Percentiles rank a stretch among this genome's conserved stretches.
phyloP scores from a whole-genome alignment of 2,797 vertebrate genomes.

The Gadopsis bispinosus region DNA sequence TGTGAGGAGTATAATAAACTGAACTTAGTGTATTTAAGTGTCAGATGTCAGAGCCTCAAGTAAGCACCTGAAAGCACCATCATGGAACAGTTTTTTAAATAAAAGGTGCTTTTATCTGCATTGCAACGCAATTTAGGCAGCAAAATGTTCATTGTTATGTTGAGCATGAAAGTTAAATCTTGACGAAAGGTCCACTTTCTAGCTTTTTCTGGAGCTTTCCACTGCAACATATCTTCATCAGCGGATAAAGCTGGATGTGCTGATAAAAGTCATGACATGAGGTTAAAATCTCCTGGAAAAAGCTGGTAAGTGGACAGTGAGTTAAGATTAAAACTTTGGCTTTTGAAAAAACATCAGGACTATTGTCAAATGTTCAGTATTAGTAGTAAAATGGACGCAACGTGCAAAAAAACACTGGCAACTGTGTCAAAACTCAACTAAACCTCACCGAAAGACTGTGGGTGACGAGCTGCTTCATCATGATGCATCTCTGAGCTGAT shows the following conservation, averaged over 20 bases:
- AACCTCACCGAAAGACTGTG: neutral
- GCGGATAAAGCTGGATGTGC: neutral
- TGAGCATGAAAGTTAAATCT: neutral
- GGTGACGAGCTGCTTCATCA: too few species aligned
- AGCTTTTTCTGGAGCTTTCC: neutral
- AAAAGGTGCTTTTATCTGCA: neutral
- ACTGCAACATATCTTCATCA: rapidly evolving
- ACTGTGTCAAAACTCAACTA: neutral
- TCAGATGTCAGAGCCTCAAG: neutral
- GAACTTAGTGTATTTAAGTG: neutral
- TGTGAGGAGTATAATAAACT: too few species aligned
- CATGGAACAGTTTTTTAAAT: neutral
- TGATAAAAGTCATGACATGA: neutral
- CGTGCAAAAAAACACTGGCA: too few species aligned
- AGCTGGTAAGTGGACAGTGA: too few species aligned
- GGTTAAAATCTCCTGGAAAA: neutral
- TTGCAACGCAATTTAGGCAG: neutral
- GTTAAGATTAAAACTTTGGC: neutral
- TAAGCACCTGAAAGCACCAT: neutral
- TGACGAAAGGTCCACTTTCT: neutral
- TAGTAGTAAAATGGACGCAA: neutral
- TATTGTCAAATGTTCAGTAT: neutral
- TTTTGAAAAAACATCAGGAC: neutral
- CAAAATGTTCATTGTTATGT: neutral
- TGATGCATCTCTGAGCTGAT: neutral